Base-by-base conservation (phyloP, 2,797 vertebrate species). In the Lacerta viridis region DNA sequence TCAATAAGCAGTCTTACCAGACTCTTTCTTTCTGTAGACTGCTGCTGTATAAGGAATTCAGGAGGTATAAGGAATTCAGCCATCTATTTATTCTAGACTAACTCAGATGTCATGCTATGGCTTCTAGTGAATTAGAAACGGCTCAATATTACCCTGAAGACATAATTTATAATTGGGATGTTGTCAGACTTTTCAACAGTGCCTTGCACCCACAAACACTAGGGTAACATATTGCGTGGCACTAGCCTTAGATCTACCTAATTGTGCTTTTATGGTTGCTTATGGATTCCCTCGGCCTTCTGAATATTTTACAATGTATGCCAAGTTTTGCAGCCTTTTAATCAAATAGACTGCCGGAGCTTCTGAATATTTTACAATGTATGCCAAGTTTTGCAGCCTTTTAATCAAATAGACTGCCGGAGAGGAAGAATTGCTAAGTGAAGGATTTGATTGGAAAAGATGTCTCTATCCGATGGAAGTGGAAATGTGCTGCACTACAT, bases 261-360 rank as follows among this genome's bases (percentile, higher is more conserved):
- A 84, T 27, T 61, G 39, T 33, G 83, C 2, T 61, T 91, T 95
- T 92, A 50, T 29, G 85, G 89, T 89, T 84, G 5, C 27, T 80
- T 84, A 75, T 0, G 10, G 23, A 43, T 68, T 84, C 11, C 84
- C 8, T 36, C 50, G 39, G 6, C 9, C 59, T 89, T 76, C 79
- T 87, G 82, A 29, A 25, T 86, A 79, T 39, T 10, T 87, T 89
- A 82, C 2, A 80, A 43, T 5, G 3, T 1, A 59, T 25, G 46
- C 85, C 85, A 93, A 89, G 88, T 90, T 46, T 17, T 25, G 84
- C 39, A 76, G 23, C 20, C 15, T 92, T 92, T 88, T n/a, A 90
- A 90, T 80, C 9, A 92, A 90, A 6, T 2, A 4, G 50, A 75
- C 1, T 0, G 86, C 86, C 83, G 39, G 7, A 74, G 6, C 59